Conservation (phyloP, 2,113 vertebrate genomes). For the Oryzias celebensis region DNA sequence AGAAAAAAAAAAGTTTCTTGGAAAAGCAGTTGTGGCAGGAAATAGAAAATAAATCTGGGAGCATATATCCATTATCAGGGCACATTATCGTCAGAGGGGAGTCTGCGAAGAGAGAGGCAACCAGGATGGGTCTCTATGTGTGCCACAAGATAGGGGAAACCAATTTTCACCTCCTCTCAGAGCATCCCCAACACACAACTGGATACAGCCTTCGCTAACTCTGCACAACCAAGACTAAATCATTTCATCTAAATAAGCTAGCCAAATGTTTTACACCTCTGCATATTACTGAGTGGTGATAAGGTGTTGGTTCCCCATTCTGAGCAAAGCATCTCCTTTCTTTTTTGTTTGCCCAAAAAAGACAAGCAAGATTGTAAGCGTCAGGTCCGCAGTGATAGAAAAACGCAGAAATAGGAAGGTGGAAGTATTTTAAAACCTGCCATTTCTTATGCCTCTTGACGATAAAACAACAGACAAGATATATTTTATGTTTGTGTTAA, state of each 20-base stretch:
- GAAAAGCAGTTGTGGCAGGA: conserved; percentile 64
- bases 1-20: conserved; percentile 54
- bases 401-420: conserved; percentile 55
- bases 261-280: conserved; percentile 79
- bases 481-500: conserved; percentile 79
- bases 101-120: conserved; percentile 49
- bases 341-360: conserved; percentile 37
- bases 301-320: conserved; percentile 63
- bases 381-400: conserved; percentile 47
- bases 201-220: conserved; percentile 59
- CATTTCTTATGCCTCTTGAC: conserved; percentile 63
- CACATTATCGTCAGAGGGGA: conserved; percentile 66
- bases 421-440: conserved; percentile 65
- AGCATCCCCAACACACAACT: conserved; percentile 49
- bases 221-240: conserved; percentile 63
- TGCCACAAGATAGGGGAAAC: conserved; percentile 73
- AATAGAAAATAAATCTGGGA: conserved; percentile 75
- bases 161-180: conserved; percentile 72
- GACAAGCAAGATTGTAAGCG: conserved; percentile 43
- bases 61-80: conserved; percentile 72
- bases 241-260: conserved; percentile 76
- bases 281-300: conserved; percentile 71
- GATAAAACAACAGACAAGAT: conserved; percentile 73
- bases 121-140: conserved; percentile 65
- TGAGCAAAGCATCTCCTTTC: conserved; percentile 41